These are phyloP conservation scores for Pseudorhiza aurosa DNA, from an alignment of 30 jellyfish, hydroid and myxozoan genomes.

Conservation along the genomic window DNA sequence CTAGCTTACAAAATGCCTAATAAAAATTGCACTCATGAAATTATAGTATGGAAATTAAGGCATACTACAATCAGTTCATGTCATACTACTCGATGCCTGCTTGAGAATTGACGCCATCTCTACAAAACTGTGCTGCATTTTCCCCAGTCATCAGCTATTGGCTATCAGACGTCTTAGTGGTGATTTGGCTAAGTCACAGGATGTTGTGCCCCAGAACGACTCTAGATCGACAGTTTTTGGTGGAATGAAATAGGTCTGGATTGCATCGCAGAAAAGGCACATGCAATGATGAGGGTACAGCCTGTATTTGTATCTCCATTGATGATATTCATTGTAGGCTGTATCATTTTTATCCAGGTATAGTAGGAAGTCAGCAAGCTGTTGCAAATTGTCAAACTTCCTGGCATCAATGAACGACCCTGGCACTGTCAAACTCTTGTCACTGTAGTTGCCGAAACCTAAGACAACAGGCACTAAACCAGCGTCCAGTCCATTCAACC, in stretches of 20 bases:
- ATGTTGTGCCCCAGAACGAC: slow-evolving; percentile 62
- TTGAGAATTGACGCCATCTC: too few relatives aligned
- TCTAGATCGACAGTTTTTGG: slow-evolving; percentile 55
- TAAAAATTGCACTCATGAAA: too few relatives aligned
- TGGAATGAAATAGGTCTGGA: slow-evolving; percentile 31
- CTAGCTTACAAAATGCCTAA: too few relatives aligned
- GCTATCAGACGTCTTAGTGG: slow-evolving; percentile 12
- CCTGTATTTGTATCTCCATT: slow-evolving; percentile 76
- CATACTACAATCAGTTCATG: too few relatives aligned
- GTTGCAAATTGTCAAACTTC: slow-evolving; percentile 43
- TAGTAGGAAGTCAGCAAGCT: slow-evolving; percentile 55
- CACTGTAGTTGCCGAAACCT: slow-evolving; percentile 79
- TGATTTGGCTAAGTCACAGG: slow-evolving; percentile 29
- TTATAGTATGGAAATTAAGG: too few relatives aligned
- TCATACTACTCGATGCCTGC: too few relatives aligned
- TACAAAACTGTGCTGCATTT: too few relatives aligned
- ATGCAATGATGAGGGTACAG: slow-evolving; percentile 43
- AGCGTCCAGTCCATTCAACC: slow-evolving; percentile 67
- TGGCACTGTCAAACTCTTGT: slow-evolving; percentile 64
- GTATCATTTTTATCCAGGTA: slow-evolving; percentile 72
- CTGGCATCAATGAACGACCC: slow-evolving; percentile 66
- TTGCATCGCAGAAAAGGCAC: slow-evolving; percentile 83
- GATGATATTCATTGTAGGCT: slow-evolving; percentile 77
- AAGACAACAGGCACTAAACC: slow-evolving; percentile 87
- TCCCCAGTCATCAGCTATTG: neutral